These are phyloP conservation scores for Tigriopus californicus DNA, from an alignment of 2,888 invertebrate species.

Conservation along the genomic window DNA sequence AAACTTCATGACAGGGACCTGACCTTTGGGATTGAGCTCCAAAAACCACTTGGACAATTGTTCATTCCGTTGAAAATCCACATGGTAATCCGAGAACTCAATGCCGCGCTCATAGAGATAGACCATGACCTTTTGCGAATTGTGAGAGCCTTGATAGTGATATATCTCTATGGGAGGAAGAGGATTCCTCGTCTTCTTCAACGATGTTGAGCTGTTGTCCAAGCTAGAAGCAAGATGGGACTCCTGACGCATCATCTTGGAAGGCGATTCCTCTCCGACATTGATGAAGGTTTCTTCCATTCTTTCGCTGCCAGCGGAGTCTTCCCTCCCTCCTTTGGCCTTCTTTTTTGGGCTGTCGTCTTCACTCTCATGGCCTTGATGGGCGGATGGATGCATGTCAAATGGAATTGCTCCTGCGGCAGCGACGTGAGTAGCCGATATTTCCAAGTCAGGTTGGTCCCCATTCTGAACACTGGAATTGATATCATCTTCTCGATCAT, in stretches of 20 bases:
- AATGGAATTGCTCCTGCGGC: slow-evolving; percentile 5
- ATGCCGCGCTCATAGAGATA: slow-evolving; percentile 4
- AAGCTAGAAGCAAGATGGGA: too few species aligned
- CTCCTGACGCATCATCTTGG: not conserved
- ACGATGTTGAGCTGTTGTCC: too few species aligned
- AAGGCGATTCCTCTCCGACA: not conserved
- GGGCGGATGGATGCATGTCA: not conserved
- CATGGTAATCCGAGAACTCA: not conserved
- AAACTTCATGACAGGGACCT: not conserved
- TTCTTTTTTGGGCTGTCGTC: not conserved
- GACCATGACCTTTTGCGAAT: slow-evolving; percentile 4
- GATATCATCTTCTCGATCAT: not conserved
- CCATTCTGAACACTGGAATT: not conserved
- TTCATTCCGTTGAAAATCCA: not conserved
- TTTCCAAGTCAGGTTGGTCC: not conserved
- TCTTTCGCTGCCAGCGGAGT: not conserved
- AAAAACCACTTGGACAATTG: slow-evolving; percentile 7
- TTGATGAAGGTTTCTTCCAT: not conserved
- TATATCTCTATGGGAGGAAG: not conserved
- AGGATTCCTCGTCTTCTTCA: too few species aligned
- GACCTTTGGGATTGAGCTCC: slow-evolving; percentile 2
- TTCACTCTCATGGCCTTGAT: not conserved
- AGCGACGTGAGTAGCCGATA: not conserved
- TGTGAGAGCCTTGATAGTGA: not conserved
- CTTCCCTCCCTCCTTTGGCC: not conserved